Evolutionary conservation across 2,797 vertebrate genomes (phyloP), one percentile per base, ranked within the genome.

Genomic region (Decapterus maruadsi): DNA sequence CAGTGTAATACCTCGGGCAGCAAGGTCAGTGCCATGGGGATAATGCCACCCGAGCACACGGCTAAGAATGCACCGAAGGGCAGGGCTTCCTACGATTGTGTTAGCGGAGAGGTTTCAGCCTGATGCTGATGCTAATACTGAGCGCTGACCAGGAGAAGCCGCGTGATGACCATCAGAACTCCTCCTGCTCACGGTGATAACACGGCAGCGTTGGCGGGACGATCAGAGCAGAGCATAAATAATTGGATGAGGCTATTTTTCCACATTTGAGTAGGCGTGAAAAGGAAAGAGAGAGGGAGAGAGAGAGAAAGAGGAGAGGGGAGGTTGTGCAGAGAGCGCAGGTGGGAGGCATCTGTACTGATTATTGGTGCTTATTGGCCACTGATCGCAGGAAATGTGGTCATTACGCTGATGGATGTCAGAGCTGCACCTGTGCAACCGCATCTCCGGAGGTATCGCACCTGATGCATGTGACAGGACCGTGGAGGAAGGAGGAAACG

Each of bases 31-130:
- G 58, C 53, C 26, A 56, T 10, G 31, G 56, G 6, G 38, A 80
- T 73, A 87, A 85, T 87, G 78, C 65, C 82, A 87, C 42, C 82
- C 68, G 81, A 85, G 88, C 80, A 82, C 20, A 34, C 16, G 36
- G 22, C 29, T 43, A 56, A 87, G 79, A 90, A 82, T 60, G 68
- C 76, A 60, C 22, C 43, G 14, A 22, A 77, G 90, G 92, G 92
- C 85, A 88, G 89, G 89, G 89, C 70, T 93, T 94, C 91, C 92
- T 92, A 34, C 61, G 89, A 94, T 92, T 94, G 92, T 93, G 78
- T 59, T 59, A 66, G 60, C 42, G 26, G 76, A 70, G 78, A n/a
- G 19, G 59, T 87, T 72, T 75, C 36, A 58, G 57, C 38, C 74
- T 43, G 1, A 46, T 69, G 36, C 71, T 74, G 75, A 82, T 31